Evolutionary conservation across 2,888 invertebrate species (phyloP).

Genomic region (Thereva unica): DNA sequence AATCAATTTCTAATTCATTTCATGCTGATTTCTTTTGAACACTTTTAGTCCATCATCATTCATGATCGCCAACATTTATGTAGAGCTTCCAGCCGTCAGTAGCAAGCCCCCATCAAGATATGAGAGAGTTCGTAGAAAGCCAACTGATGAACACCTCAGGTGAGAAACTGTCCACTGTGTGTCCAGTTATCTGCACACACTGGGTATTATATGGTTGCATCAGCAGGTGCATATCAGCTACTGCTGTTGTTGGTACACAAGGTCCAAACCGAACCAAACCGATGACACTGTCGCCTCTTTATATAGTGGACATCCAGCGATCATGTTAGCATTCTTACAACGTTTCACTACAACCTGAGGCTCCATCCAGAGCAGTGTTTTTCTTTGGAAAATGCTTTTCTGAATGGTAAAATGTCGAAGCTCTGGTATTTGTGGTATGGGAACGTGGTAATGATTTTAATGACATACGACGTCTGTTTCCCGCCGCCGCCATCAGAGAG

Average conservation of each 20-base stretch:
- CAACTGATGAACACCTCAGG: constrained; percentile 24
- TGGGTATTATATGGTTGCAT: not conserved
- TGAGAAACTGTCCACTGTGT: constrained; percentile 6
- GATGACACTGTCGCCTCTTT: constrained; percentile 11
- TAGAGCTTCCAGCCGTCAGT: no score
- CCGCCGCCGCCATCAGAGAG: constrained; percentile 14
- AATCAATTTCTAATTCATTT: no score
- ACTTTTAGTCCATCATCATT: no score
- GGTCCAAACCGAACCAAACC: not conserved
- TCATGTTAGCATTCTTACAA: constrained; percentile 33
- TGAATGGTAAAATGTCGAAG: constrained; percentile 40
- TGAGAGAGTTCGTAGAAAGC: constrained; percentile 7
- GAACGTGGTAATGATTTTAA: constrained; percentile 49
- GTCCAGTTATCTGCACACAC: no score
- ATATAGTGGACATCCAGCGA: constrained; percentile 2
- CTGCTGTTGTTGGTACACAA: constrained; percentile 5
- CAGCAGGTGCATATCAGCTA: constrained; percentile 12
- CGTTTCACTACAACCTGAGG: constrained; percentile 26
- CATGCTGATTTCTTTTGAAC: no score
- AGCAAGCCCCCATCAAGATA: no score
- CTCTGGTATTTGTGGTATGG: constrained; percentile 46
- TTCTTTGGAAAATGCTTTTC: constrained; percentile 38
- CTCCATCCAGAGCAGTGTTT: constrained; percentile 35
- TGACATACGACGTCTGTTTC: constrained; percentile 45
- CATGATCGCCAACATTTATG: no score